Evolutionary conservation across 2,888 invertebrate species (phyloP).

Genomic region (Heliconius cydno): DNA sequence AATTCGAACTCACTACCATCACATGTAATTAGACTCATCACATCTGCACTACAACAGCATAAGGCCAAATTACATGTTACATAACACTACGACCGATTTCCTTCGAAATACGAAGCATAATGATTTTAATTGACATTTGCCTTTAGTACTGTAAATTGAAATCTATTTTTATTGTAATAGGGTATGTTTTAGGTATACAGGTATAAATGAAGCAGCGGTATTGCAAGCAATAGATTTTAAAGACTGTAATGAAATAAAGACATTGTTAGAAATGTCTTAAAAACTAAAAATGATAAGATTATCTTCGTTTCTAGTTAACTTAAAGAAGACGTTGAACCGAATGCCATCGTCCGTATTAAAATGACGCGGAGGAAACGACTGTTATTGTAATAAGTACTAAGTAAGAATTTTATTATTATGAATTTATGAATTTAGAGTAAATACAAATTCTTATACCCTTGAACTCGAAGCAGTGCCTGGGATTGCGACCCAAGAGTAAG

Average conservation of each 20-base stretch:
- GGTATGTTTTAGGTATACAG: background rate
- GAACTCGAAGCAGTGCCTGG: too few species aligned
- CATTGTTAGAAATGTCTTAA: conserved; percentile 14
- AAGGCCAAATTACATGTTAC: conserved; percentile 37
- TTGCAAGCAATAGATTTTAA: conserved; percentile 34
- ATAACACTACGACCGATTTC: conserved; percentile 37
- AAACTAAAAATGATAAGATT: conserved; percentile 8
- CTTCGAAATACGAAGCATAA: conserved; percentile 33
- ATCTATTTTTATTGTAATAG: background rate
- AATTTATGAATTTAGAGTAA: too few species aligned
- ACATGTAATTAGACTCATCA: background rate
- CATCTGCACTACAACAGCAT: conserved; percentile 21
- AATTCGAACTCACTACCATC: too few species aligned
- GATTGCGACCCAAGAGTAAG: too few species aligned
- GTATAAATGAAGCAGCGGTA: conserved; percentile 11
- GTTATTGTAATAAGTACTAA: background rate
- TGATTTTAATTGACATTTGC: conserved; percentile 33
- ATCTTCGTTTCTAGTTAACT: conserved; percentile 1
- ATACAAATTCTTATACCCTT: too few species aligned
- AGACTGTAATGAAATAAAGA: conserved; percentile 31
- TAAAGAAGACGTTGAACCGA: background rate
- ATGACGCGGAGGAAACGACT: too few species aligned
- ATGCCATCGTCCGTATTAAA: background rate
- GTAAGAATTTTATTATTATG: too few species aligned
- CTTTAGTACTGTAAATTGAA: background rate